Evolutionary conservation across 2,797 vertebrate species (phyloP).

Genomic region (Sebastes taczanowskii): DNA sequence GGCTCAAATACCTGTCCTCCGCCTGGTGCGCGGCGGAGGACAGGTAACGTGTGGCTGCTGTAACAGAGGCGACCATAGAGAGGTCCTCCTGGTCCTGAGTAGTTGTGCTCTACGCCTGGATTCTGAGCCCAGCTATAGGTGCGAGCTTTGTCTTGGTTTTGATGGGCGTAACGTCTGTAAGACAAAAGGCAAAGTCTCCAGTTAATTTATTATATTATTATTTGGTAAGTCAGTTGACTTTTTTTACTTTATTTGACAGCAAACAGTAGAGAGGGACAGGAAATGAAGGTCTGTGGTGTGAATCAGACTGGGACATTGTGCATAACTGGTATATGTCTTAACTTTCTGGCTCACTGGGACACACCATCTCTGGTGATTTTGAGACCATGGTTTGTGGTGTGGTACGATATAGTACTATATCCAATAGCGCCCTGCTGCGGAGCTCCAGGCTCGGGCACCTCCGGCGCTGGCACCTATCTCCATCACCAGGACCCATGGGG

Average conservation of each 20-base stretch:
- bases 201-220: not conserved
- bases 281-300: not conserved
- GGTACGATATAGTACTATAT: not conserved
- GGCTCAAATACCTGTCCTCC: constrained; percentile 69
- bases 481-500: not conserved
- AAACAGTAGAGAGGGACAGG: not conserved
- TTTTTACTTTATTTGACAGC: not conserved
- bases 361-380: not conserved
- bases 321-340: not conserved
- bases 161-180: constrained; percentile 81
- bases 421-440: not conserved
- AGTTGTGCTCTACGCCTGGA: constrained; percentile 73
- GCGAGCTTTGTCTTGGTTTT: constrained; percentile 75
- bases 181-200: constrained; percentile 1
- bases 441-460: not conserved
- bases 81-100: constrained; percentile 71
- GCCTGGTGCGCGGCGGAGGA: constrained; percentile 78
- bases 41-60: constrained; percentile 85
- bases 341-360: not conserved
- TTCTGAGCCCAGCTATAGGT: constrained; percentile 83
- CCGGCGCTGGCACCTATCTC: not conserved
- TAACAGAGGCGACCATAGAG: constrained; percentile 85
- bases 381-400: not conserved
- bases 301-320: no score
- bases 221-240: not conserved